Evolutionary conservation across 2,888 invertebrate species (phyloP).

Genomic region (Geophilus truncorum): DNA sequence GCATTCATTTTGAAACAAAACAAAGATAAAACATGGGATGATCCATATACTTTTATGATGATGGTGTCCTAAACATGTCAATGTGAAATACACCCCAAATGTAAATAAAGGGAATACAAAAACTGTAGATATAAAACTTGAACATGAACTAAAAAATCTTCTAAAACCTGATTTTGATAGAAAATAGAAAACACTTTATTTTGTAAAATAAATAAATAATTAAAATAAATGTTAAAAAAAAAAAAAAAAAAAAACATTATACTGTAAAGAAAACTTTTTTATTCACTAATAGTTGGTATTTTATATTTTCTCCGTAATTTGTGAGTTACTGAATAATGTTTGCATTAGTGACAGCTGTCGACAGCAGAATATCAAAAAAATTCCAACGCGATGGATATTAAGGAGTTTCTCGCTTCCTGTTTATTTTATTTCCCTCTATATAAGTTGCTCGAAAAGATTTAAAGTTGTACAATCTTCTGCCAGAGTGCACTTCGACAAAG

Average conservation of each 20-base stretch:
- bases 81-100: neutral
- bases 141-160: neutral
- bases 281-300: no score
- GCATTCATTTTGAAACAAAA: neutral
- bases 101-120: neutral
- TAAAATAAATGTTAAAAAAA: no score
- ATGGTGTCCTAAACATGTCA: neutral
- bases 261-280: neutral
- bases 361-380: neutral
- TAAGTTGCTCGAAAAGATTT: neutral
- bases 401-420: neutral
- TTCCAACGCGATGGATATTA: neutral
- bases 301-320: neutral
- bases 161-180: no score
- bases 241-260: no score
- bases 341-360: neutral
- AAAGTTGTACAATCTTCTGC: neutral
- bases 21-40: neutral
- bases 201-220: neutral
- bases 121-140: neutral
- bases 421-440: neutral
- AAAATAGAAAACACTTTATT: neutral
- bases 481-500: neutral
- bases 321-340: neutral
- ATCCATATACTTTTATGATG: neutral